Conservation (phyloP, 2,797 vertebrate species). For the Scolopax bukidnonensis region DNA sequence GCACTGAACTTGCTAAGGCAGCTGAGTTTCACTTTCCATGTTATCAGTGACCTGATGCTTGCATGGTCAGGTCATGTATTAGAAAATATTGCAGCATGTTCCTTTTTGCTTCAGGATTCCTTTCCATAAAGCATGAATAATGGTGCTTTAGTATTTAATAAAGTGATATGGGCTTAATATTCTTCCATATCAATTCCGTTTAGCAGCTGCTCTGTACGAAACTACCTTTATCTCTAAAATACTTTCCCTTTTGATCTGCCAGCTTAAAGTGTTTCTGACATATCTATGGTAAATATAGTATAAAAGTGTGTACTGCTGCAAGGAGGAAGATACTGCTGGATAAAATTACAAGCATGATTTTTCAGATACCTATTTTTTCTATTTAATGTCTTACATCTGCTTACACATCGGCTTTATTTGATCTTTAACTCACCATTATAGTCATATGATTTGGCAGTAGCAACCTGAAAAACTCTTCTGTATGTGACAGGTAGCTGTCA, state of each 20-base stretch:
- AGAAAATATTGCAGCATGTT: neutral
- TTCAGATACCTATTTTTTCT: slow-evolving; percentile 4
- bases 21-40: neutral
- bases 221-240: neutral
- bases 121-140: neutral
- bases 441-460: slow-evolving; percentile 20
- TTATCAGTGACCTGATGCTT: neutral
- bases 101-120: neutral
- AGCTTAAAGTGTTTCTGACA: neutral
- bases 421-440: neutral
- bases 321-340: neutral
- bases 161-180: neutral
- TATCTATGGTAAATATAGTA: neutral
- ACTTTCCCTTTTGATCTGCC: neutral
- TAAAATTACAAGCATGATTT: neutral
- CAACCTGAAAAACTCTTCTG: slow-evolving; percentile 4
- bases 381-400: neutral
- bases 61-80: neutral
- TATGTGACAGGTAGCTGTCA: slow-evolving; percentile 41
- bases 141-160: neutral
- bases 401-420: slow-evolving; percentile 48
- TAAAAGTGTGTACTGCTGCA: neutral
- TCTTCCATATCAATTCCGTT: neutral
- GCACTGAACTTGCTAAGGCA: neutral
- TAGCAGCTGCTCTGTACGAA: neutral